Percentiles rank a stretch among this genome's conserved stretches.
These are phyloP conservation scores for Pteronotus mesoamericanus DNA, from an alignment of 2,797 vertebrate species.

Conservation along the genomic window DNA sequence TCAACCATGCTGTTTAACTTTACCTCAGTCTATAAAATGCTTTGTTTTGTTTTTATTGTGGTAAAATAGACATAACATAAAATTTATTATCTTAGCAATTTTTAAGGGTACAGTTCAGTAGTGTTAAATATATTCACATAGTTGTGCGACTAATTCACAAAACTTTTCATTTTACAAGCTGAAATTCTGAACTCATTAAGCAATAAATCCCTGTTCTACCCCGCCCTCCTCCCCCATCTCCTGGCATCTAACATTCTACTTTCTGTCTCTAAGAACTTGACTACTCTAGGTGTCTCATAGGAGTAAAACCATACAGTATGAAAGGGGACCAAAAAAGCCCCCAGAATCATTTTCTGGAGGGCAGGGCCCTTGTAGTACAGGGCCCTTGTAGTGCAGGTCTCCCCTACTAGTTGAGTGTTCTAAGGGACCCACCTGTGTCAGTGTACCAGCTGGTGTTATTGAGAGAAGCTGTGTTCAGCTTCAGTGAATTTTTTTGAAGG, in stretches of 20 bases:
- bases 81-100: neutral
- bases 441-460: too few relatives aligned
- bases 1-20: neutral
- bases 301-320: neutral
- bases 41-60: neutral
- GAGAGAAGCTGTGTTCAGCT: too few relatives aligned
- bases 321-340: too few relatives aligned
- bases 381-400: too few relatives aligned
- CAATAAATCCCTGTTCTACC: neutral
- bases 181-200: neutral
- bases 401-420: too few relatives aligned
- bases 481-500: too few relatives aligned
- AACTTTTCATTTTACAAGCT: neutral
- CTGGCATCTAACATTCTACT: neutral
- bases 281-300: neutral
- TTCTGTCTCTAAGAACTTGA: neutral
- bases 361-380: too few relatives aligned
- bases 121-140: neutral
- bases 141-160: neutral
- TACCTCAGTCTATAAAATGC: neutral
- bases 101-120: neutral
- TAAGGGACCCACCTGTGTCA: too few relatives aligned
- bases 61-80: neutral
- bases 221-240: accelerated
- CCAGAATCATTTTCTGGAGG: too few relatives aligned